phyloP scores from a whole-genome alignment of 2,113 vertebrate species.

The Empidonax alnorum region DNA sequence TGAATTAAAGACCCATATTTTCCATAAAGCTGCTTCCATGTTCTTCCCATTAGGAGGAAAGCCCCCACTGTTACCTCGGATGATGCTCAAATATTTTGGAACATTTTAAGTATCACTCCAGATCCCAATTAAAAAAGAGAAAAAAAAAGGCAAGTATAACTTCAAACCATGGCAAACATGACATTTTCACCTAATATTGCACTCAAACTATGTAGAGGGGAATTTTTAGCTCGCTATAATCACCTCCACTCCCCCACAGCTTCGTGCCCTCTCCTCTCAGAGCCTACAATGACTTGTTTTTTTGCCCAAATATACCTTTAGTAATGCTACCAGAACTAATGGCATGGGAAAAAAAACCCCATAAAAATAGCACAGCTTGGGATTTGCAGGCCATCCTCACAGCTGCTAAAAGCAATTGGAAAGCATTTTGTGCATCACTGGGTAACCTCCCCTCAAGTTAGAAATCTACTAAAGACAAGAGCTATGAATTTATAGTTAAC shows the following conservation, averaged over 20 bases:
- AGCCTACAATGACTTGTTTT: not conserved
- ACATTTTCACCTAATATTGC: not conserved
- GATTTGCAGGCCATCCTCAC: not conserved
- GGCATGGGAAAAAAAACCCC: not conserved
- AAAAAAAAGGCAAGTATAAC: not conserved
- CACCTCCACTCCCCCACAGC: not conserved
- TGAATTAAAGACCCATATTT: conserved; percentile 13
- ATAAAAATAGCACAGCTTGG: not conserved
- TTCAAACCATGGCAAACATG: not conserved
- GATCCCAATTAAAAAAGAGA: not conserved
- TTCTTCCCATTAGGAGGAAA: conserved; percentile 42
- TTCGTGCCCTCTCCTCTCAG: not conserved
- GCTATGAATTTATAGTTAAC: conserved; percentile 69
- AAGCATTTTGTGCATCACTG: conserved; percentile 49
- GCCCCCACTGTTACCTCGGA: not conserved
- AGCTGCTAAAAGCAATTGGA: conserved; percentile 30
- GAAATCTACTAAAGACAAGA: conserved; percentile 49
- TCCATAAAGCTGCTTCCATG: conserved; percentile 57
- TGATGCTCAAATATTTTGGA: conserved; percentile 1
- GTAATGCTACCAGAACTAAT: not conserved
- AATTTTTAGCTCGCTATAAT: not conserved
- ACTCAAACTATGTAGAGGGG: not conserved
- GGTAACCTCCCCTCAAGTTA: conserved; percentile 18
- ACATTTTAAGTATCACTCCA: not conserved
- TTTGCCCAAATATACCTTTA: not conserved